These are phyloP conservation scores for Syngnathus scovelli DNA, from an alignment of 2,113 vertebrate genomes.

Conservation along the genomic window DNA sequence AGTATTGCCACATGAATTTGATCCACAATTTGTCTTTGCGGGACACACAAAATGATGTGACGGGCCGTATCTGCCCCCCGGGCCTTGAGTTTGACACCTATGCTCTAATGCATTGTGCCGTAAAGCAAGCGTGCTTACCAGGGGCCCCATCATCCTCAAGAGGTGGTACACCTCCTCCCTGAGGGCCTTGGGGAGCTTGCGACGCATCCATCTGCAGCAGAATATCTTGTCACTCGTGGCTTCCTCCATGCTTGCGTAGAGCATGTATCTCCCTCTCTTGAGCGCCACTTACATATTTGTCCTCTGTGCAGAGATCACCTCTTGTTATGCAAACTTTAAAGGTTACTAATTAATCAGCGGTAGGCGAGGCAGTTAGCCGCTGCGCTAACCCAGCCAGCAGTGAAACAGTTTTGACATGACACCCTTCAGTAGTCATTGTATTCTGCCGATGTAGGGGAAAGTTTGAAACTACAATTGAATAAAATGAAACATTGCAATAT, in stretches of 20 bases:
- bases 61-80: too few species aligned
- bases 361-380: not conserved
- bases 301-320: not conserved
- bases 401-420: not conserved
- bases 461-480: not conserved
- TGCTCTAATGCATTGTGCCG: not conserved
- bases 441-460: not conserved
- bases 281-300: not conserved
- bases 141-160: slow-evolving; percentile 65
- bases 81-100: too few species aligned
- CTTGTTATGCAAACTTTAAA: slow-evolving; percentile 25
- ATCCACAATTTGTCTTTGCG: too few species aligned
- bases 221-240: slow-evolving; percentile 49
- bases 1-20: too few species aligned
- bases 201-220: slow-evolving; percentile 51
- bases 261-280: not conserved
- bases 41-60: too few species aligned
- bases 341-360: slow-evolving; percentile 50
- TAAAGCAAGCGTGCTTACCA: slow-evolving; percentile 53
- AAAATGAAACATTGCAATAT: too few species aligned
- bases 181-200: slow-evolving; percentile 49
- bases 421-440: not conserved
- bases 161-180: slow-evolving; percentile 69
- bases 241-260: slow-evolving; percentile 29
- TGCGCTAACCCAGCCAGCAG: not conserved